Evolutionary conservation across 2,113 vertebrate species (phyloP).

Genomic region (Myrmecobius fasciatus): DNA sequence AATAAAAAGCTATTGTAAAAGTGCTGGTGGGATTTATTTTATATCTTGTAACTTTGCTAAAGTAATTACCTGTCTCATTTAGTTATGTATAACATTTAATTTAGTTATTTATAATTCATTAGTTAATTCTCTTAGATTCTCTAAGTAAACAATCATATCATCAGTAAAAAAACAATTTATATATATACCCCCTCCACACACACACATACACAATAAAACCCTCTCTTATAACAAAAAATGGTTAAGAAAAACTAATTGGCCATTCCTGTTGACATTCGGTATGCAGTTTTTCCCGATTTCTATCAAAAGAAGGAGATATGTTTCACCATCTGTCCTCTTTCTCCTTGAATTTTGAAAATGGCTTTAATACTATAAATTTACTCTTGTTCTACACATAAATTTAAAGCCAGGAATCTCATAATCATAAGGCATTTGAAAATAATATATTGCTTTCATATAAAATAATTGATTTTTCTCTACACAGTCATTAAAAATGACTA

Average conservation of each 20-base stretch:
- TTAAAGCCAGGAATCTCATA: slow-evolving; percentile 37
- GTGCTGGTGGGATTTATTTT: too few species aligned
- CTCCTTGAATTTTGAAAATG: neutral
- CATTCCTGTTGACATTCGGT: neutral
- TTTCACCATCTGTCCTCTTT: neutral
- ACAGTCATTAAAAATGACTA: slow-evolving; percentile 22
- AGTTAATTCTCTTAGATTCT: too few species aligned
- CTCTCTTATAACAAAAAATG: neutral
- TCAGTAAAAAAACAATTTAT: neutral
- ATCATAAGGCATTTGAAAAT: slow-evolving; percentile 41
- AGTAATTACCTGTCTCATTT: too few species aligned
- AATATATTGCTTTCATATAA: neutral
- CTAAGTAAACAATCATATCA: too few species aligned
- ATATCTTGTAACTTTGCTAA: too few species aligned
- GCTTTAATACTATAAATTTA: neutral
- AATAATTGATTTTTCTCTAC: neutral
- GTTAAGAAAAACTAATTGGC: neutral
- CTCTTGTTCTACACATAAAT: neutral
- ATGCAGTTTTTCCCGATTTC: neutral
- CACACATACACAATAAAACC: neutral
- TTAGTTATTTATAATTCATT: too few species aligned
- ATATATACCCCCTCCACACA: neutral
- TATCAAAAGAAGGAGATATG: neutral
- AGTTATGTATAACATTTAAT: too few species aligned
- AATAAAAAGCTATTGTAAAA: too few species aligned